phyloP scores from a whole-genome alignment of 2,113 vertebrate species.

The Peucedramus taeniatus region DNA sequence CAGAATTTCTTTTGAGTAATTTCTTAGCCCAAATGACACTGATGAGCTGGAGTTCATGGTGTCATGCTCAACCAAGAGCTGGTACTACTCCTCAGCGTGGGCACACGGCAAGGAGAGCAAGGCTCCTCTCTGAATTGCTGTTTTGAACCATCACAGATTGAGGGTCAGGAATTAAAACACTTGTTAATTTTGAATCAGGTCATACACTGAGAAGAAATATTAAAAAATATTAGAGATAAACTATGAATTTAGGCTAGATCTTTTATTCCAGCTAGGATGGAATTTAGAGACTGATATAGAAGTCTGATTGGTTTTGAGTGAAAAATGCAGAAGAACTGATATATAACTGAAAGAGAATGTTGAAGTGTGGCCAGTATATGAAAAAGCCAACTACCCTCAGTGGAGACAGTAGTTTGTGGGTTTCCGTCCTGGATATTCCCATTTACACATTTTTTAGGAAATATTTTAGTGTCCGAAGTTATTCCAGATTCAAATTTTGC shows the following conservation, averaged over 20 bases:
- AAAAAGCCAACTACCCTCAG: background rate
- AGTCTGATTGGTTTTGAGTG: background rate
- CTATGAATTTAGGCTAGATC: background rate
- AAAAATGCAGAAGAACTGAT: background rate
- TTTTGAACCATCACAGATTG: background rate
- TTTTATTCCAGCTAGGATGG: background rate
- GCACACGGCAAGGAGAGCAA: background rate
- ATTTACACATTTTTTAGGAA: background rate
- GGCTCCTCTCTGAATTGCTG: background rate
- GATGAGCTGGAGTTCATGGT: background rate
- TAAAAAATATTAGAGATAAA: background rate
- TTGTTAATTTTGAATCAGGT: background rate
- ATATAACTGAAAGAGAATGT: background rate
- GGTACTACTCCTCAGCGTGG: rapidly evolving
- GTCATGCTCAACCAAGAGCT: background rate
- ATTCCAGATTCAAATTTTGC: background rate
- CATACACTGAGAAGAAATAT: background rate
- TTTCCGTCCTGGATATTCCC: background rate
- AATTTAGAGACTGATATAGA: background rate
- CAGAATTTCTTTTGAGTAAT: background rate
- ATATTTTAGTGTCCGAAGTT: background rate
- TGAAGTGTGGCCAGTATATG: background rate
- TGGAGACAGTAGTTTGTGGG: background rate
- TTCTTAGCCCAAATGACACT: background rate
- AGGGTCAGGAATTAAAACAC: background rate